Evolutionary conservation across 2,113 vertebrate genomes (phyloP), one percentile per base, ranked within the genome.

Genomic region (Malurus alboscapulatus): DNA sequence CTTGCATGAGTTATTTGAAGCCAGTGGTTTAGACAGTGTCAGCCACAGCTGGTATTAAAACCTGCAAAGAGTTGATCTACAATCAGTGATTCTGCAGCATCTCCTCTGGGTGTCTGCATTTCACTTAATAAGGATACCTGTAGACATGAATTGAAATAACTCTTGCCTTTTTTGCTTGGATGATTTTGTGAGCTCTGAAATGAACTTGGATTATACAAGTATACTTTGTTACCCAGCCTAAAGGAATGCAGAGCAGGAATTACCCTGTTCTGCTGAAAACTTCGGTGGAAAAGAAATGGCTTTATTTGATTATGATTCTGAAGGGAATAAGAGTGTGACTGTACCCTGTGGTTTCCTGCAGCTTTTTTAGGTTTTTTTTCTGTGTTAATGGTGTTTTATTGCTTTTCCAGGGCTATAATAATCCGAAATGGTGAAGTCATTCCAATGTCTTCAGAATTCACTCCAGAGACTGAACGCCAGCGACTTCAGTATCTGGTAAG

Each of bases 401-500:
- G n/a, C 84, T 61, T 7, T 97, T 97, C 36, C 98, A 99, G 99
- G 97, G 99, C 99, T 73, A 99, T 99, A 92, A 99, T 99, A 94
- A 97, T 99, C 78, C 98, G 98, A 92, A 98, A 98, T 16, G 98
- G 98, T 4, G 99, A 99, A 95, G 98, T 99, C 77, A 97, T 99
- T 89, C 98, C 98, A 73, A 98, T 99, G 99, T 99, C 99, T 68
- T 98, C 98, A 44, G 99, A 99, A 96, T 99, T 99, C 97, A 99
- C 99, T 30, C 99, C 99, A 1, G 99, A 99, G 91, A 98, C 99
- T 0, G 99, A 99, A 88, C 98, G 99, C 40, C 99, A 99, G 94
- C 96, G 99, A 63, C 98, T 99, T 65, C 99, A 99, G 94, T 99
- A 99, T 96, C 98, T 99, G 98, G 99, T 99, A 98, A 98, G 98